Evolutionary conservation across 2,797 vertebrate genomes (phyloP).

Genomic region (Austrolebias charrua): DNA sequence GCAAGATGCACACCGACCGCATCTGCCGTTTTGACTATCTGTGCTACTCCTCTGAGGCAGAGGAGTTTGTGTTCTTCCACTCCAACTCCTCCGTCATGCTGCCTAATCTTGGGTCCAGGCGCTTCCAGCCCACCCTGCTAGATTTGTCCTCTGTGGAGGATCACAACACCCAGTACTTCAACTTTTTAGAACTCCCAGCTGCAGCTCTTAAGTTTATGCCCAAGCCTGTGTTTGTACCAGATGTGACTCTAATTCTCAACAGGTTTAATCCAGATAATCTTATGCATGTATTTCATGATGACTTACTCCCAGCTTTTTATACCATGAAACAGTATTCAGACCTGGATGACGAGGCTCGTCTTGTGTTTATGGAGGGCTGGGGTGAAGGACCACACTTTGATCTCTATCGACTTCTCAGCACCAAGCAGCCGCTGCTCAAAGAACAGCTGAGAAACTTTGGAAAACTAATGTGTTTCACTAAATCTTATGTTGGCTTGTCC

Average conservation of each 20-base stretch:
- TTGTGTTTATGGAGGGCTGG: constrained; percentile 99
- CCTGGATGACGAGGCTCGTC: constrained; percentile 86
- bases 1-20: constrained; percentile 96
- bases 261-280: constrained; percentile 98
- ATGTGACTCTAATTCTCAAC: constrained; percentile 91
- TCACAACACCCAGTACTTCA: constrained; percentile 98
- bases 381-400: constrained; percentile 91
- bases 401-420: constrained; percentile 92
- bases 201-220: constrained; percentile 93
- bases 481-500: constrained; percentile 92
- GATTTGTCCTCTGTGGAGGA: constrained; percentile 97
- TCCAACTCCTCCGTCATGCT: constrained; percentile 93
- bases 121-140: constrained; percentile 94
- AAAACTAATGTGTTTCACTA: constrained; percentile 95
- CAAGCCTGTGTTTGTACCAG: constrained; percentile 95
- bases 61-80: constrained; percentile 97
- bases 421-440: constrained; percentile 91
- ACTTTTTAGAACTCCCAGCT: constrained; percentile 94
- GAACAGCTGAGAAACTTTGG: constrained; percentile 91
- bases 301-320: constrained; percentile 93
- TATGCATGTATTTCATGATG: constrained; percentile 97
- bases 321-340: constrained; percentile 96
- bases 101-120: constrained; percentile 91
- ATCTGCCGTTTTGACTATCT: constrained; percentile 95
- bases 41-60: constrained; percentile 92